Evolutionary conservation across 1,140 invertebrate genomes (phyloP), one percentile per base, ranked within the genome.

Genomic region (Tetragonula clypearis): DNA sequence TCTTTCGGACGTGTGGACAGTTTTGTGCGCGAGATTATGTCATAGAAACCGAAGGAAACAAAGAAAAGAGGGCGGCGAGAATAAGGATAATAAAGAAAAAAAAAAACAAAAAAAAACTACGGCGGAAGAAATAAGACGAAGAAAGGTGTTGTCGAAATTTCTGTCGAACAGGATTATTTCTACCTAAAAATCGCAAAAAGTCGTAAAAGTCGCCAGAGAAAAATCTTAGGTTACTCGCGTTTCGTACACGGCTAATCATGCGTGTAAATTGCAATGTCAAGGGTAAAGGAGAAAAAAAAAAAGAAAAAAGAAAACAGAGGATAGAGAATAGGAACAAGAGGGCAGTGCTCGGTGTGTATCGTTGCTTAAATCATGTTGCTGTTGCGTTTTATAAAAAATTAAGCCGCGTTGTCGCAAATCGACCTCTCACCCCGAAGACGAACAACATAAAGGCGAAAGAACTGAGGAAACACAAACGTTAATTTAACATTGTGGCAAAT

Each of bases 311-410:
- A n/a, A 41, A 53, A 65, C 17, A 49, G 73, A 82, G 60, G 82
- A 84, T 60, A 79, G 68, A 76, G 26, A 79, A 84, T 84, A 84
- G 82, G 82, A 84, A 84, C 82, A 84, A 79, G 66, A 79, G 82
- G 76, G 78, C 68, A 84, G 68, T 79, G 66, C 82, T 84, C 82
- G 66, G 35, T 62, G 55, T 65, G 5, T 6, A 41, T 41, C 41
- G 56, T 72, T 71, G 15, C 68, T 84, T 84, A 84, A 84, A 68
- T 53, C 73, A 79, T 23, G 26, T 41, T 14, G 49, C 49, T 53
- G 26, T 5, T 19, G 23, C 71, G 72, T 66, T 41, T 41, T 30
- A 17, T 41, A 30, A 1, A 12, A 12, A n/a, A 26, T 30, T 26
- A 56, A 55, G 41, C 60, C 35, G 53, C 15, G 49, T 17, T 23